Evolutionary conservation across 2,113 vertebrate species (phyloP), one percentile per base, ranked within the genome.

Genomic region (Serinus canaria): DNA sequence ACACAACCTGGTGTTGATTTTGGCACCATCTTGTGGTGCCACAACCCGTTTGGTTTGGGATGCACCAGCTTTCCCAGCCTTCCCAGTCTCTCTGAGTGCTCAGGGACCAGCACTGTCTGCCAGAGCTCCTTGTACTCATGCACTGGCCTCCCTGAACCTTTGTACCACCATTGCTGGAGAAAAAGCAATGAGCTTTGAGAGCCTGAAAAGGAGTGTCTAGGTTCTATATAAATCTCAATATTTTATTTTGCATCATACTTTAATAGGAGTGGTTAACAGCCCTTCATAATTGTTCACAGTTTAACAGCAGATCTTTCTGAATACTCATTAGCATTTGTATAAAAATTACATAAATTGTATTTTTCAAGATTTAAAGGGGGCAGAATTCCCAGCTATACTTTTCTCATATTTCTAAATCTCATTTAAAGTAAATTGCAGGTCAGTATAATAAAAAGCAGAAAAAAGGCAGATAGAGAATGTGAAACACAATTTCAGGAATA

Each of bases 401-500:
- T 86, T 44, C 58, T 82, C 3, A 7, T 60, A 28, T 87, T 82
- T 93, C 44, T 60, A 87, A 91, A 60, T 85, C 24, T n/a, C 0
- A 0, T 33, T 69, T 73, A 27, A 93, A 73, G 58, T 85, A 62
- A 89, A 90, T 64, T 91, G 28, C 13, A 20, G 35, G 27, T 58
- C 67, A 58, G 14, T 47, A 44, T 23, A 85, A 73, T 62, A 90
- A 86, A 43, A 7, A 58, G 33, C 28, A 63, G 23, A 25, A 80
- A 83, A 80, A 82, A 82, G 35, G 30, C 74, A 87, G 88, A 70
- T 86, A 63, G 79, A 86, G 24, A 77, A 83, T 47, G 28, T 55
- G 37, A 80, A 90, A 68, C 18, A 35, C 76, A 55, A 74, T 93
- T 95, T 83, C 68, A 77, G 33, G 39, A 70, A 77, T 50, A 94